A percentile compares a stretch with the other conserved stretches of the same genome.
Evolutionary conservation across 1,140 invertebrate species (phyloP).

Genomic region (Ostrea denselamellosa): DNA sequence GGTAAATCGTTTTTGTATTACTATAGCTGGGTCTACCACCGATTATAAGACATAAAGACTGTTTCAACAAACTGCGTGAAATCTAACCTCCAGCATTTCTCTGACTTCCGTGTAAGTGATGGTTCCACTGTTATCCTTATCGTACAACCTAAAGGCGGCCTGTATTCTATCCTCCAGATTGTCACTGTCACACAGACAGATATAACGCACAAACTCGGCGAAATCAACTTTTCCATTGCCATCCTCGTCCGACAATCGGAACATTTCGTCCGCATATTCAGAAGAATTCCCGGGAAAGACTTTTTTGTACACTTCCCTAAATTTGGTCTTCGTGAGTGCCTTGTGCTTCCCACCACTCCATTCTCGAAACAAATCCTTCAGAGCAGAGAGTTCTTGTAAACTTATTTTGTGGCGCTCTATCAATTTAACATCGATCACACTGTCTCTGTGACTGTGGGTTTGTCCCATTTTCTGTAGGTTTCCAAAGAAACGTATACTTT

Average conservation of each 20-base stretch:
- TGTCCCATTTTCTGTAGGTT: background rate
- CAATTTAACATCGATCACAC: background rate
- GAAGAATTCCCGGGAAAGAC: constrained; percentile 1
- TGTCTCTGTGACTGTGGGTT: background rate
- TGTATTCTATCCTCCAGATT: constrained; percentile 32
- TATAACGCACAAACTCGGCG: background rate
- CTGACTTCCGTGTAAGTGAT: background rate
- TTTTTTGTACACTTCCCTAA: constrained; percentile 8
- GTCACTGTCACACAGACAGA: constrained; percentile 42
- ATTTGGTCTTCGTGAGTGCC: constrained; percentile 5
- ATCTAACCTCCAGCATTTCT: constrained; percentile 1
- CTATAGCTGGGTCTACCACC: no score
- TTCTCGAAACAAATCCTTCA: background rate
- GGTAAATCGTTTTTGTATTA: no score
- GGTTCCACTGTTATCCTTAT: constrained; percentile 3
- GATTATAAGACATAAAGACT: no score
- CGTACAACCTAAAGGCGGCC: constrained; percentile 29
- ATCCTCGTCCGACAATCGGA: constrained; percentile 4
- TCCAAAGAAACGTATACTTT: background rate
- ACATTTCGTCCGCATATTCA: constrained; percentile 38
- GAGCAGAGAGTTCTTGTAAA: background rate
- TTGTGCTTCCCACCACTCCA: background rate
- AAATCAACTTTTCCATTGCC: constrained; percentile 35
- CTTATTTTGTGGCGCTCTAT: constrained; percentile 2
- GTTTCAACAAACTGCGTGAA: background rate